Percentiles rank a stretch among this genome's conserved stretches.
Conservation (phyloP, 2,113 vertebrate genomes). For the Hyaena hyaena region DNA sequence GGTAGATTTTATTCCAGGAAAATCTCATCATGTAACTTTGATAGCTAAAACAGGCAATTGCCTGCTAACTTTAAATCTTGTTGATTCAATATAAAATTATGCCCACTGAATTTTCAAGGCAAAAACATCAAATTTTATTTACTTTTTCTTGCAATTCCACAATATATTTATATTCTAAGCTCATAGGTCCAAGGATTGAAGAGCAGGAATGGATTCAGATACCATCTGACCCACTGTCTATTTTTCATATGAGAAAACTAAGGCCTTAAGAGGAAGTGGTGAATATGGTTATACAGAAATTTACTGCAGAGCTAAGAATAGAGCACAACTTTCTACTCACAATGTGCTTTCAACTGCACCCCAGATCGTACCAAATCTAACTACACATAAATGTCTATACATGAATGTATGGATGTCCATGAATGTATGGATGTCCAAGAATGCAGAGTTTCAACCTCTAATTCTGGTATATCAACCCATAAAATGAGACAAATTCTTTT, state of each 20-base stretch:
- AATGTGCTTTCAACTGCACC: neutral
- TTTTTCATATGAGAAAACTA: neutral
- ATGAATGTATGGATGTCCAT: neutral
- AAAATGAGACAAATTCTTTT: neutral
- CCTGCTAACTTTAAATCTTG: conserved; percentile 68
- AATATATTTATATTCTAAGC: neutral
- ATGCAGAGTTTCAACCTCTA: neutral
- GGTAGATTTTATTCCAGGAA: conserved; percentile 77
- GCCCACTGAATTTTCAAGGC: conserved; percentile 35
- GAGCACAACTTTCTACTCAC: neutral
- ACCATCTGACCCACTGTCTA: neutral
- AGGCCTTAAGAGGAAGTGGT: neutral
- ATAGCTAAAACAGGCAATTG: conserved; percentile 75
- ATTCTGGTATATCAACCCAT: neutral
- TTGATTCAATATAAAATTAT: conserved; percentile 45
- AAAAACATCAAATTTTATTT: neutral
- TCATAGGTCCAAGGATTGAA: neutral
- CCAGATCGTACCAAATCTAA: neutral
- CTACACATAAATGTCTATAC: neutral
- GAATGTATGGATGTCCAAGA: neutral
- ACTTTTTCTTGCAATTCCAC: neutral
- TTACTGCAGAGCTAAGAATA: neutral
- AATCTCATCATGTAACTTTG: conserved; percentile 75
- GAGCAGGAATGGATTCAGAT: neutral
- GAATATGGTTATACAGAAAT: neutral